A percentile compares a stretch with the other conserved stretches of the same genome.
Evolutionary conservation across 2,888 invertebrate species (phyloP).

Genomic region (Ornithoptera priamus): DNA sequence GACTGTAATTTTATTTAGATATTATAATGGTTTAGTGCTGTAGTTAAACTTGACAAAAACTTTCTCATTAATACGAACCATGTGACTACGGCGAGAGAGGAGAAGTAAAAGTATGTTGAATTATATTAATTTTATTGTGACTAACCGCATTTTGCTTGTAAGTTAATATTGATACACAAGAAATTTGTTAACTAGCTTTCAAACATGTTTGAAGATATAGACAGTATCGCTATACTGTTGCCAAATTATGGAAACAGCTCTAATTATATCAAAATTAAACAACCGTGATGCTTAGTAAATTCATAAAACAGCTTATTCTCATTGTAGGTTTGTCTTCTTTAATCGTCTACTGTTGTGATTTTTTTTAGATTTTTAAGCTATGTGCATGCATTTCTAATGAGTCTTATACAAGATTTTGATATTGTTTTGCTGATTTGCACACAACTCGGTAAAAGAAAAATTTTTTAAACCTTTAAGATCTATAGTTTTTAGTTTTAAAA

Average conservation of each 20-base stretch:
- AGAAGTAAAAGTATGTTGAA: conserved; percentile 66
- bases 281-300: neutral
- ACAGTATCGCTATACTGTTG: too few relatives aligned
- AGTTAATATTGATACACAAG: neutral
- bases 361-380: neutral
- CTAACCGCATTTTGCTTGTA: conserved; percentile 41
- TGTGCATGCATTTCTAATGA: neutral
- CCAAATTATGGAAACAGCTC: too few relatives aligned
- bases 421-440: neutral
- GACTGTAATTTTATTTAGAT: conserved; percentile 45
- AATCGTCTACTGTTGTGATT: neutral
- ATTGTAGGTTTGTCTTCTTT: neutral
- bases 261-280: neutral
- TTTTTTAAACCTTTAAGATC: neutral
- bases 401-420: neutral
- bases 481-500: too few relatives aligned
- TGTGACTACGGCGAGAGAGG: conserved; percentile 64
- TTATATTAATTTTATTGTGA: conserved; percentile 60
- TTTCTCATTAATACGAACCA: conserved; percentile 68
- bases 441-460: neutral
- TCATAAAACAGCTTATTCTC: neutral
- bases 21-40: conserved; percentile 59
- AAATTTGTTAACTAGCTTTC: too few relatives aligned
- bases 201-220: too few relatives aligned
- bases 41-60: conserved; percentile 60